Evolutionary conservation across 2,113 vertebrate genomes (phyloP).

Genomic region (Aleadryas rufinucha): DNA sequence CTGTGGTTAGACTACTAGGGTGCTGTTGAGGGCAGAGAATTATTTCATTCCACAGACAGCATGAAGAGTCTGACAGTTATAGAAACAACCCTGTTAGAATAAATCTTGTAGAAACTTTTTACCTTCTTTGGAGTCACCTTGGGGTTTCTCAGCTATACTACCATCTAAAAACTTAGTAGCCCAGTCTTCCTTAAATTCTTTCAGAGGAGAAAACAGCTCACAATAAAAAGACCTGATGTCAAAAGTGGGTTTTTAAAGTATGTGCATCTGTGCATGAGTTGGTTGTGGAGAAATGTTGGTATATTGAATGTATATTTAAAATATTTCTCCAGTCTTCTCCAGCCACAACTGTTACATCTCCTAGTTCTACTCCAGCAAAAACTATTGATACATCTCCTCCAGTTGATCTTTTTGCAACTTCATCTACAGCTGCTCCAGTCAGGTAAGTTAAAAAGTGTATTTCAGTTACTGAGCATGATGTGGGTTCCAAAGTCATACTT

Average conservation of each 20-base stretch:
- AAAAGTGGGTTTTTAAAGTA: not conserved
- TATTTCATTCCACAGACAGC: not conserved
- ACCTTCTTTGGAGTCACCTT: not conserved
- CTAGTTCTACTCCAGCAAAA: slow-evolving; percentile 91
- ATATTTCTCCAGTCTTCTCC: slow-evolving; percentile 81
- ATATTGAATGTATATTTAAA: not conserved
- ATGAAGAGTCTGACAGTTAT: not conserved
- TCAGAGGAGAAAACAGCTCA: not conserved
- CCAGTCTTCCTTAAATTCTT: not conserved
- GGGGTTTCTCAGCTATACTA: not conserved
- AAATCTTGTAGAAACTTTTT: not conserved
- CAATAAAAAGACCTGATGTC: not conserved
- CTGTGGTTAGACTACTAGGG: not conserved
- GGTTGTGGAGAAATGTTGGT: not conserved
- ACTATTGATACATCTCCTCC: slow-evolving; percentile 86
- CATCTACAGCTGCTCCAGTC: slow-evolving; percentile 73
- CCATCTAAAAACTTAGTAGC: not conserved
- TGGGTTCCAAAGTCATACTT: not conserved
- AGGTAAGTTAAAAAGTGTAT: slow-evolving; percentile 59
- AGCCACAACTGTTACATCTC: slow-evolving; percentile 84
- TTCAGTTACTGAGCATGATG: not conserved
- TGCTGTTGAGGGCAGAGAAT: not conserved
- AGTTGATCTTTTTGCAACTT: slow-evolving; percentile 87
- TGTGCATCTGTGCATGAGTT: not conserved
- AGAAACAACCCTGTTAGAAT: not conserved